A percentile compares a stretch with the other conserved stretches of the same genome.
Evolutionary conservation across 2,888 invertebrate species (phyloP).

Genomic region (Caenorhabditis sinica): DNA sequence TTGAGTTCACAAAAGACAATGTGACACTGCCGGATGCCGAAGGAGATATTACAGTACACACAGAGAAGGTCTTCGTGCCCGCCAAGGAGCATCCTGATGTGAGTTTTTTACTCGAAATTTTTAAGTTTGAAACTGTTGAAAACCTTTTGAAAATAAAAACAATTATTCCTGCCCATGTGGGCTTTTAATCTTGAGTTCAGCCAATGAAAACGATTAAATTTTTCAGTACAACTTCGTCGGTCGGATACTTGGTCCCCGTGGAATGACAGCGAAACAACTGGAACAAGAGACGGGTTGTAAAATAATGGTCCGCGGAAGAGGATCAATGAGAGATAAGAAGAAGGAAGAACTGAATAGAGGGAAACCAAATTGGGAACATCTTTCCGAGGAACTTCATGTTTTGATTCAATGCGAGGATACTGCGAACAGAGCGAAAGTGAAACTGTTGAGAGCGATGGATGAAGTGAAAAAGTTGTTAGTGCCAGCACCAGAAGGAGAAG

Average conservation of each 20-base stretch:
- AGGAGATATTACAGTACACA: conserved; percentile 90
- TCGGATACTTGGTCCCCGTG: conserved; percentile 98
- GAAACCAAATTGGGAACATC: conserved; percentile 99
- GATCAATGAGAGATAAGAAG: conserved; percentile 82
- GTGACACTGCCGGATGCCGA: conserved; percentile 80
- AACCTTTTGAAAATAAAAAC: no score
- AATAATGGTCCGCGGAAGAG: conserved; percentile 93
- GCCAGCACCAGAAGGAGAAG: conserved; percentile 92
- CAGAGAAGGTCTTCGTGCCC: conserved; percentile 99
- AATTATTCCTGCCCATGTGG: no score
- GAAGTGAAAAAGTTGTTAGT: conserved; percentile 98
- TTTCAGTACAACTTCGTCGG: conserved; percentile 99
- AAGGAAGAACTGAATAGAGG: conserved; percentile 97
- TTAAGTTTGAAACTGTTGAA: no score
- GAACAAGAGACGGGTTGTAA: conserved; percentile 99
- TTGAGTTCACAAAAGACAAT: conserved; percentile 92
- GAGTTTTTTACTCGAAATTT: conserved; percentile 86
- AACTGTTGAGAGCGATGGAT: conserved; percentile 95
- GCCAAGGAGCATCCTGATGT: conserved; percentile 99
- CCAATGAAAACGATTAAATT: not conserved
- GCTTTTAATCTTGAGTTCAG: not conserved
- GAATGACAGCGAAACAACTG: conserved; percentile 99
- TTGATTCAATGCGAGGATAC: conserved; percentile 99
- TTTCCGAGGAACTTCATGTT: conserved; percentile 98
- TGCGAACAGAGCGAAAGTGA: conserved; percentile 95